phyloP scores from a whole-genome alignment of 2,888 invertebrate genomes.

The Erebia ligea region DNA sequence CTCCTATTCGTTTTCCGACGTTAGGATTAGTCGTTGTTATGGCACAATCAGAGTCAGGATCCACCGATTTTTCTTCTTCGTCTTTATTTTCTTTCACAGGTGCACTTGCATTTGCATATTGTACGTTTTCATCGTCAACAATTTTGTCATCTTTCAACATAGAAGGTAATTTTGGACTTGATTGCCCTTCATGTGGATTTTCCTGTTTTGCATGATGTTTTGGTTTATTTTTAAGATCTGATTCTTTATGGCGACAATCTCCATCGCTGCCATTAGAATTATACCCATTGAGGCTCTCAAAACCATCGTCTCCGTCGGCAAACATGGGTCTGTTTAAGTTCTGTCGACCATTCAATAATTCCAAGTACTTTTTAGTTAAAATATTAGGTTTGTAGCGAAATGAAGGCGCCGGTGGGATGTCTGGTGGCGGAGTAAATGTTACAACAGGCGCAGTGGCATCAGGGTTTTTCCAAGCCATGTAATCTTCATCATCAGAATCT shows the following conservation, averaged over 20 bases:
- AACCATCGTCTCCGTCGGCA: slow-evolving; percentile 89
- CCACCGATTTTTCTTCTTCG: slow-evolving; percentile 71
- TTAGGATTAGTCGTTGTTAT: slow-evolving; percentile 62
- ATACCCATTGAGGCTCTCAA: slow-evolving; percentile 93
- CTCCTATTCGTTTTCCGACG: slow-evolving; percentile 64
- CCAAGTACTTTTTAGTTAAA: slow-evolving; percentile 74
- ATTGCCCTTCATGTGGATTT: slow-evolving; percentile 22
- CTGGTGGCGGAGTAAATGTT: slow-evolving; percentile 74
- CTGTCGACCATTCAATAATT: slow-evolving; percentile 71
- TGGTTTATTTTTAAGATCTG: slow-evolving; percentile 30
- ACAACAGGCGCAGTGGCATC: slow-evolving; percentile 68
- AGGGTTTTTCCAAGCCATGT: slow-evolving; percentile 77
- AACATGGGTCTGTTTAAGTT: slow-evolving; percentile 59
- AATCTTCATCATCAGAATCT: slow-evolving; percentile 79
- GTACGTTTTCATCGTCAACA: slow-evolving; percentile 17
- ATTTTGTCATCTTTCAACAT: slow-evolving; percentile 13
- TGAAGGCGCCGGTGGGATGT: slow-evolving; percentile 61
- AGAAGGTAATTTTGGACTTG: slow-evolving; percentile 27
- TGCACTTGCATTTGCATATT: slow-evolving; percentile 18
- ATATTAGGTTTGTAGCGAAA: slow-evolving; percentile 65
- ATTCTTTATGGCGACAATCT: slow-evolving; percentile 55
- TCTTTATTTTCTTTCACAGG: slow-evolving; percentile 33
- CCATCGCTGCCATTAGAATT: slow-evolving; percentile 87
- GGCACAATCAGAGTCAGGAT: slow-evolving; percentile 66
- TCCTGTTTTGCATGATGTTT: slow-evolving; percentile 23